phyloP scores from a whole-genome alignment of 1,140 invertebrate species.

The Campoletis sonorensis region DNA sequence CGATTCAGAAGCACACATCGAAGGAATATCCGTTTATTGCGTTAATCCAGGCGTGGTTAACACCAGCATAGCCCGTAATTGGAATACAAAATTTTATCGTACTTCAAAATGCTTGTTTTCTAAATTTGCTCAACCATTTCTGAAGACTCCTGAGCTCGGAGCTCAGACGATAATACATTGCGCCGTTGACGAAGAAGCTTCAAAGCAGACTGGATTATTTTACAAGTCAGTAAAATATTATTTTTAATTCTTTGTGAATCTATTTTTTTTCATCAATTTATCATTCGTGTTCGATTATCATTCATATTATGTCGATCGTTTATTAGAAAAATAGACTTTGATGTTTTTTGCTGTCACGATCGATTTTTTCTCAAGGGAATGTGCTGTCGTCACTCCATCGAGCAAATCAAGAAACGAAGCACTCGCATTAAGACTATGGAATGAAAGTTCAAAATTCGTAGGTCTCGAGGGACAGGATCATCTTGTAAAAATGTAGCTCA shows the following conservation, averaged over 20 bases:
- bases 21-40: slow-evolving; percentile 81
- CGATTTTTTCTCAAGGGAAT: slow-evolving; percentile 78
- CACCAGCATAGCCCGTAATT: slow-evolving; percentile 85
- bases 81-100: slow-evolving; percentile 76
- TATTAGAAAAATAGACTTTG: no score
- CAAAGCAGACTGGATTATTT: slow-evolving; percentile 81
- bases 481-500: slow-evolving; percentile 42
- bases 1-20: slow-evolving; percentile 68
- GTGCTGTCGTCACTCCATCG: slow-evolving; percentile 72
- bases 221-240: slow-evolving; percentile 78
- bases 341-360: no score
- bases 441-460: slow-evolving; percentile 81
- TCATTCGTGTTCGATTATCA: no score
- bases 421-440: slow-evolving; percentile 84
- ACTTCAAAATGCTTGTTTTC: slow-evolving; percentile 64
- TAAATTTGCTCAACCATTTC: slow-evolving; percentile 68
- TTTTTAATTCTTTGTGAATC: not conserved
- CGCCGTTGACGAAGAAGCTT: slow-evolving; percentile 83
- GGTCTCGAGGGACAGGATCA: slow-evolving; percentile 70
- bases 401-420: slow-evolving; percentile 75
- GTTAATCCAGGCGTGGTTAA: slow-evolving; percentile 85
- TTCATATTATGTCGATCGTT: no score
- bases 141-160: slow-evolving; percentile 82
- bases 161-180: slow-evolving; percentile 90
- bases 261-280: no score